A percentile compares a stretch with the other conserved stretches of the same genome.
Evolutionary conservation across 2,797 vertebrate genomes (phyloP).

Genomic region (Enteromius viviparus): DNA sequence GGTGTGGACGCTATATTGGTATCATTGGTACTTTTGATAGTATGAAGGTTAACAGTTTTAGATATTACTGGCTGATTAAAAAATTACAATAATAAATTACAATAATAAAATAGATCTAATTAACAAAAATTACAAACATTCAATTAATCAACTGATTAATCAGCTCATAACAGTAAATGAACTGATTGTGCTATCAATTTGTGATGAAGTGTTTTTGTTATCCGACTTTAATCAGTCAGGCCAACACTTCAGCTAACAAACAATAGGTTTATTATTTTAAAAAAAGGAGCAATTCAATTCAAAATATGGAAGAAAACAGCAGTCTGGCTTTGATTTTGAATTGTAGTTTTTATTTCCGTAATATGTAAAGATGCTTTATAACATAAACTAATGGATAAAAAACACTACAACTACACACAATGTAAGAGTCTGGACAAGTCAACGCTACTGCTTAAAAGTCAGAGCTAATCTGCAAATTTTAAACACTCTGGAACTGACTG

Average conservation of each 20-base stretch:
- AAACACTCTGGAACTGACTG: not conserved
- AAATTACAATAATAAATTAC: not conserved
- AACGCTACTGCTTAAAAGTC: not conserved
- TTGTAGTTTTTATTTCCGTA: too few species aligned
- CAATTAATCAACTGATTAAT: conserved; percentile 12
- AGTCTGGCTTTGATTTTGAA: too few species aligned
- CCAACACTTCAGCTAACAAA: not conserved
- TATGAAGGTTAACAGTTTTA: not conserved
- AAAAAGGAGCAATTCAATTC: not conserved
- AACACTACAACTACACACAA: too few species aligned
- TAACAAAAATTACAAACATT: not conserved
- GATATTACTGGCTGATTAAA: not conserved
- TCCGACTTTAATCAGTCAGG: conserved; percentile 3
- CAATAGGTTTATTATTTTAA: not conserved
- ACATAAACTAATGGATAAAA: too few species aligned
- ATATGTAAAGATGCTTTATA: not conserved
- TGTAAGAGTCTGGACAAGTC: not conserved
- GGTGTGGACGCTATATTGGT: not conserved
- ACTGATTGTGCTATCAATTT: not conserved
- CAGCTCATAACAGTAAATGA: not conserved
- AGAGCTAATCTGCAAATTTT: not conserved
- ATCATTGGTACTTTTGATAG: not conserved
- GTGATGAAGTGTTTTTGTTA: not conserved
- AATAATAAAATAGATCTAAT: not conserved
- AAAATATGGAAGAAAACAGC: not conserved